Evolutionary conservation across 1,140 invertebrate genomes (phyloP).

Genomic region (Polypedilum vanderplanki): DNA sequence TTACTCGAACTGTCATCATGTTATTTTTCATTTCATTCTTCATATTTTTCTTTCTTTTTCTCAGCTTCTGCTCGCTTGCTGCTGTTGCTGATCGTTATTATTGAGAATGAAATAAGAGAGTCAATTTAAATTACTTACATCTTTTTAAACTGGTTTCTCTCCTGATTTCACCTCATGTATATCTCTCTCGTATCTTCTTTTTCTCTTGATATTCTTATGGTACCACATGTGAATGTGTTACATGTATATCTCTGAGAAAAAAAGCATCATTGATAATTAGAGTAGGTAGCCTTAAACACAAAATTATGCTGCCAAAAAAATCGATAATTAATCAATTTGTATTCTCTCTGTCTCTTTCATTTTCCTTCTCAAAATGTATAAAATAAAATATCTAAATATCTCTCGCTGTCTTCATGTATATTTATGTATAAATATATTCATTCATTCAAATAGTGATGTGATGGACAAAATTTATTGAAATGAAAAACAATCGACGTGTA

Average conservation of each 20-base stretch:
- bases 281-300: not conserved
- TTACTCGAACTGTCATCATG: slow-evolving; percentile 12
- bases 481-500: too few relatives aligned
- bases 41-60: not conserved
- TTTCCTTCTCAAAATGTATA: not conserved
- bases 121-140: slow-evolving; percentile 15
- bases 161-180: not conserved
- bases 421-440: too few relatives aligned
- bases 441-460: too few relatives aligned
- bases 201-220: not conserved
- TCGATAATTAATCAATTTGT: slow-evolving; percentile 19
- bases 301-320: slow-evolving; percentile 5
- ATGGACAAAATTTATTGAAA: too few relatives aligned
- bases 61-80: not conserved
- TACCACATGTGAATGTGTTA: slow-evolving; percentile 10
- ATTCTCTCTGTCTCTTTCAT: not conserved
- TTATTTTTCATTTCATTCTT: slow-evolving; percentile 1
- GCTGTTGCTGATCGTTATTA: not conserved
- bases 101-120: slow-evolving; percentile 13
- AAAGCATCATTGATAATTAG: not conserved
- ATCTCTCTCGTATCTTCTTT: slow-evolving; percentile 2
- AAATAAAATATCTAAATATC: too few relatives aligned
- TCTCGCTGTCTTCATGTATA: too few relatives aligned
- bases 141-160: not conserved
- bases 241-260: too few relatives aligned